Evolutionary conservation across 2,113 vertebrate genomes (phyloP).

Genomic region (Bos taurus): ARS-UCD2.0 NC_037334.1:66286501-66287000

Average conservation of each 20-base stretch:
- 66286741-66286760: too few relatives aligned
- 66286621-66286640: not conserved
- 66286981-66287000: not conserved
- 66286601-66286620: not conserved
- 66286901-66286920: not conserved
- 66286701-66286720: not conserved
- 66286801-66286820: not conserved
- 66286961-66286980: not conserved
- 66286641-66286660: not conserved
- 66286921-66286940: conserved; percentile 13
- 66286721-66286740: not conserved
- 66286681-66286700: not conserved
- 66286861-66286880: conserved; percentile 17
- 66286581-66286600: not conserved
- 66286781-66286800: not conserved
- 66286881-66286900: conserved; percentile 40
- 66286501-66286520: not conserved
- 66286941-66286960: not conserved
- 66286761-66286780: not conserved
- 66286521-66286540: not conserved
- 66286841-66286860: not conserved
- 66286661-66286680: not conserved
- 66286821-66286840: not conserved
- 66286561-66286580: not conserved
- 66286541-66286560: not conserved